Evolutionary conservation across 2,888 invertebrate species (phyloP).

Genomic region (Coelogynopora nodosa): DNA sequence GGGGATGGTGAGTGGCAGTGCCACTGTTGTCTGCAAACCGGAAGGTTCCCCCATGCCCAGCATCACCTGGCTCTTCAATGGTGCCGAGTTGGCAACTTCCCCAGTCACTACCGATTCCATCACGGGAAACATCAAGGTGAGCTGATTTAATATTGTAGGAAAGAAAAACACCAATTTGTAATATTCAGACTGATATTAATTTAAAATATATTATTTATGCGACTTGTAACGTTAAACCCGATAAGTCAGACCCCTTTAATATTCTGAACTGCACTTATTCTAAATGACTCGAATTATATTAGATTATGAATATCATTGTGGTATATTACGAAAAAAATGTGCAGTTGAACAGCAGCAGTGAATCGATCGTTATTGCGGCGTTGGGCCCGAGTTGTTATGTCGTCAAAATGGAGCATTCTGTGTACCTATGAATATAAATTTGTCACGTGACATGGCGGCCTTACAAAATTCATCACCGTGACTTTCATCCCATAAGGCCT

Average conservation of each 20-base stretch:
- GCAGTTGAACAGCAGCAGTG: neutral
- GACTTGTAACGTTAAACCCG: too few relatives aligned
- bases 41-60: constrained; percentile 85
- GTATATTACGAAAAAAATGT: too few relatives aligned
- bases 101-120: neutral
- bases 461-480: neutral
- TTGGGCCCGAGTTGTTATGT: constrained; percentile 23
- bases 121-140: neutral
- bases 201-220: too few relatives aligned
- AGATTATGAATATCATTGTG: too few relatives aligned
- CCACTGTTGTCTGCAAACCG: constrained; percentile 77
- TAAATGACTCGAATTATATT: too few relatives aligned
- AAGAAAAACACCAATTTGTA: too few relatives aligned
- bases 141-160: neutral
- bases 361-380: constrained; percentile 4
- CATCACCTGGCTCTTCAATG: constrained; percentile 41
- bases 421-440: neutral
- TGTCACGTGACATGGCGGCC: constrained; percentile 19
- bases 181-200: too few relatives aligned
- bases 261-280: too few relatives aligned
- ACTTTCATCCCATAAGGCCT: constrained; percentile 16
- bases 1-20: constrained; percentile 75
- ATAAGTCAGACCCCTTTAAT: too few relatives aligned
- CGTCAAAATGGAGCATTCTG: constrained; percentile 11
- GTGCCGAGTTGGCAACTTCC: neutral